Percentiles rank a stretch among this genome's conserved stretches.
Conservation (phyloP, 1,140 invertebrate genomes). For the Nasonia vitripennis region DNA sequence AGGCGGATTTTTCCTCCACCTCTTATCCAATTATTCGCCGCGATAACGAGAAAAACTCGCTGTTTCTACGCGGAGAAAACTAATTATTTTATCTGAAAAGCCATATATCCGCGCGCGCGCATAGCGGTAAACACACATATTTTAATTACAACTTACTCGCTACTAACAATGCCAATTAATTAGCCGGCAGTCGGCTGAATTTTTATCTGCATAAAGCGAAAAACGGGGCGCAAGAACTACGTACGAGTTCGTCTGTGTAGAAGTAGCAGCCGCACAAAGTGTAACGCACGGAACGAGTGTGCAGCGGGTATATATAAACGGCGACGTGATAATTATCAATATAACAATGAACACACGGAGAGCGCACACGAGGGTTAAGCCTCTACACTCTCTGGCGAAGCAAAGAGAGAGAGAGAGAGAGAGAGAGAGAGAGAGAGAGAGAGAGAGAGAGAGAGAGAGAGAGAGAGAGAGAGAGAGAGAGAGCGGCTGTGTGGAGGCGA, state of each 20-base stretch:
- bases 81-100: constrained; percentile 30
- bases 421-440: too few relatives aligned
- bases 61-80: neutral
- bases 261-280: neutral
- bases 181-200: neutral
- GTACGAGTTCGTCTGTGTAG: neutral
- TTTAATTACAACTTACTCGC: constrained; percentile 41
- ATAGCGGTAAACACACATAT: neutral
- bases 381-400: neutral
- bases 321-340: constrained; percentile 46
- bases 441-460: neutral
- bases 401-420: too few relatives aligned
- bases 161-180: constrained; percentile 46
- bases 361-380: constrained; percentile 9
- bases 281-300: neutral
- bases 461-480: neutral
- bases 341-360: constrained; percentile 37
- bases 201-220: neutral
- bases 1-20: neutral
- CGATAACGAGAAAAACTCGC: constrained; percentile 15
- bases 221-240: neutral
- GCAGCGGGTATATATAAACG: constrained; percentile 18
- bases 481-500: neutral
- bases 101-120: neutral
- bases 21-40: constrained; percentile 7